phyloP scores from a whole-genome alignment of 2,888 invertebrate species.

The Eristalis intricaria region DNA sequence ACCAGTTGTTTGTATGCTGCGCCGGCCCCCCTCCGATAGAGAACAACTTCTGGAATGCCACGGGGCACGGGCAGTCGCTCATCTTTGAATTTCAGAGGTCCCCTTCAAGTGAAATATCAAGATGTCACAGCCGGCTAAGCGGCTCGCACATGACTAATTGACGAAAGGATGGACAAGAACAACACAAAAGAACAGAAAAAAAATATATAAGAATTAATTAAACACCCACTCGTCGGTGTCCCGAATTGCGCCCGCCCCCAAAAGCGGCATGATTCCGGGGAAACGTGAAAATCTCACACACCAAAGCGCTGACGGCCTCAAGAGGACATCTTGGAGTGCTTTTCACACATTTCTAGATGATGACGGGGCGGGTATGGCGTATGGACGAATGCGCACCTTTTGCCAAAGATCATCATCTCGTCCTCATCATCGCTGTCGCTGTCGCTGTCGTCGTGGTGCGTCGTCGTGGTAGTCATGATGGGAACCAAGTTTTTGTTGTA shows the following conservation, averaged over 20 bases:
- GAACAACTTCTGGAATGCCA: slow-evolving; percentile 70
- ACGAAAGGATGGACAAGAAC: slow-evolving; percentile 38
- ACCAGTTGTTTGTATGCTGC: slow-evolving; percentile 1
- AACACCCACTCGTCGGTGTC: slow-evolving; percentile 57
- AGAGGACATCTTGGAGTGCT: slow-evolving; percentile 71
- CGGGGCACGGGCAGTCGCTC: slow-evolving; percentile 24
- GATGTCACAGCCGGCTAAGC: slow-evolving; percentile 62
- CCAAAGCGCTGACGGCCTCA: slow-evolving; percentile 40
- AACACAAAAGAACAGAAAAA: slow-evolving; percentile 29
- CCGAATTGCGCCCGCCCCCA: slow-evolving; percentile 2
- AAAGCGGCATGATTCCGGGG: slow-evolving; percentile 19
- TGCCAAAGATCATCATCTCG: slow-evolving; percentile 51
- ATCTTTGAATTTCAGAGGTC: slow-evolving; percentile 33
- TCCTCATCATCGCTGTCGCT: background rate
- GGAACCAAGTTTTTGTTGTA: background rate
- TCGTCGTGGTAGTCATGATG: background rate
- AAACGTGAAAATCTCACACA: background rate
- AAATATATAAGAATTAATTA: slow-evolving; percentile 69
- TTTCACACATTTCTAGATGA: slow-evolving; percentile 71
- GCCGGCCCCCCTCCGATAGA: slow-evolving; percentile 31
- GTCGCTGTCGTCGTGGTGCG: no score
- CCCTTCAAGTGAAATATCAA: slow-evolving; percentile 65
- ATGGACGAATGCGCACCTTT: slow-evolving; percentile 63
- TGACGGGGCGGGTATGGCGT: slow-evolving; percentile 36
- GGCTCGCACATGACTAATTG: slow-evolving; percentile 65